phyloP scores from a whole-genome alignment of 2,888 invertebrate genomes.

The Horisme vitalbata region DNA sequence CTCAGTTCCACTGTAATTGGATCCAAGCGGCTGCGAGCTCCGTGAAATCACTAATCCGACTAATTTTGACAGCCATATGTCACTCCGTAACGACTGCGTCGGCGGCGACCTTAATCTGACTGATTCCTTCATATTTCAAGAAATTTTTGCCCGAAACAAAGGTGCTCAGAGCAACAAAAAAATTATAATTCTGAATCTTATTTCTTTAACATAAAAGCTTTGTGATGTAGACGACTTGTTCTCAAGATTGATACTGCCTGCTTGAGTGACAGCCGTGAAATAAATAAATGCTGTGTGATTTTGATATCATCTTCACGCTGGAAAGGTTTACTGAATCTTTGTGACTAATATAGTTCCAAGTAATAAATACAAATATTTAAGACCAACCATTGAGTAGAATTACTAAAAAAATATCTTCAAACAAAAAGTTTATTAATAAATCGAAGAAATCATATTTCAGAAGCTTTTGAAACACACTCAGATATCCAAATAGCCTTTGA shows the following conservation, averaged over 20 bases:
- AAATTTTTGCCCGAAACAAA: slow-evolving; percentile 31
- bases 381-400: too few relatives aligned
- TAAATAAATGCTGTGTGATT: slow-evolving; percentile 51
- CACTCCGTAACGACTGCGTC: slow-evolving; percentile 68
- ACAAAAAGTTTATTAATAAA: neutral
- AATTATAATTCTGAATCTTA: slow-evolving; percentile 7
- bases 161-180: slow-evolving; percentile 7
- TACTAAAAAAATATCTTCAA: too few relatives aligned
- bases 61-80: slow-evolving; percentile 83
- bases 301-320: slow-evolving; percentile 33
- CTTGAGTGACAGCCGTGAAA: slow-evolving; percentile 63
- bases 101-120: slow-evolving; percentile 40
- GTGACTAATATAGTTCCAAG: slow-evolving; percentile 22
- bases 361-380: too few relatives aligned
- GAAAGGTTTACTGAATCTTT: slow-evolving; percentile 23
- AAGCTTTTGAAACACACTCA: slow-evolving; percentile 2
- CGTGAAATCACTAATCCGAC: slow-evolving; percentile 82
- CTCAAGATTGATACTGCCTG: slow-evolving; percentile 48
- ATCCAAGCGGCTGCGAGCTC: slow-evolving; percentile 66
- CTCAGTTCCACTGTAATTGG: slow-evolving; percentile 76
- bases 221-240: slow-evolving; percentile 31
- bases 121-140: slow-evolving; percentile 34
- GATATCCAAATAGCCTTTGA: slow-evolving; percentile 8
- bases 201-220: slow-evolving; percentile 14
- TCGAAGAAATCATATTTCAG: slow-evolving; percentile 1